Conservation (phyloP, 2,888 invertebrate genomes). For the Drosophila crucigera region DNA sequence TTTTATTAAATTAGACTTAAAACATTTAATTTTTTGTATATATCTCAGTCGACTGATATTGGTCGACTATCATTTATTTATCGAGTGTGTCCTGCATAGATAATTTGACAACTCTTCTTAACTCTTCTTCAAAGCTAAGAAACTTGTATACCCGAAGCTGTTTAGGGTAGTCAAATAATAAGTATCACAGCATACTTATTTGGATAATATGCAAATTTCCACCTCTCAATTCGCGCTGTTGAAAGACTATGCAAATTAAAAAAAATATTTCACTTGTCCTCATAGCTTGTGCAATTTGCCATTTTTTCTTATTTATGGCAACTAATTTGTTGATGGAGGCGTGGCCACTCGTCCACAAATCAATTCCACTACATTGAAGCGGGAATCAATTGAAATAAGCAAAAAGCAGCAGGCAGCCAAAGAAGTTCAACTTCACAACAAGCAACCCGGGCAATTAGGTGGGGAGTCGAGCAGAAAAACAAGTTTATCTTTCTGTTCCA, state of each 20-base stretch:
- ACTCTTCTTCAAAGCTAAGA: background rate
- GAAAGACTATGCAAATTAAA: slow-evolving; percentile 61
- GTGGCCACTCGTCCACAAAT: slow-evolving; percentile 73
- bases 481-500: slow-evolving; percentile 66
- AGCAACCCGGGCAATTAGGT: slow-evolving; percentile 81
- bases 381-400: slow-evolving; percentile 70
- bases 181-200: slow-evolving; percentile 37
- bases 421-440: slow-evolving; percentile 45
- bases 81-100: background rate
- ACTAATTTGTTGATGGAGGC: slow-evolving; percentile 72
- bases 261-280: slow-evolving; percentile 76
- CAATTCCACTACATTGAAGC: slow-evolving; percentile 81
- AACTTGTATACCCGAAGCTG: background rate
- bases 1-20: no score
- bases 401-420: slow-evolving; percentile 24
- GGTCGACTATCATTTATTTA: background rate
- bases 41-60: background rate
- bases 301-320: slow-evolving; percentile 73
- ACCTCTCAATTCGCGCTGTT: slow-evolving; percentile 4
- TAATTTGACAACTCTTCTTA: background rate
- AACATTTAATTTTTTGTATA: background rate
- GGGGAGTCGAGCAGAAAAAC: slow-evolving; percentile 56
- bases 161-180: slow-evolving; percentile 19
- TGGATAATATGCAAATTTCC: slow-evolving; percentile 52
- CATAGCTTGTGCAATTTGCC: slow-evolving; percentile 40